phyloP scores from a whole-genome alignment of 2,797 vertebrate species.

The Gadopsis marmoratus region DNA sequence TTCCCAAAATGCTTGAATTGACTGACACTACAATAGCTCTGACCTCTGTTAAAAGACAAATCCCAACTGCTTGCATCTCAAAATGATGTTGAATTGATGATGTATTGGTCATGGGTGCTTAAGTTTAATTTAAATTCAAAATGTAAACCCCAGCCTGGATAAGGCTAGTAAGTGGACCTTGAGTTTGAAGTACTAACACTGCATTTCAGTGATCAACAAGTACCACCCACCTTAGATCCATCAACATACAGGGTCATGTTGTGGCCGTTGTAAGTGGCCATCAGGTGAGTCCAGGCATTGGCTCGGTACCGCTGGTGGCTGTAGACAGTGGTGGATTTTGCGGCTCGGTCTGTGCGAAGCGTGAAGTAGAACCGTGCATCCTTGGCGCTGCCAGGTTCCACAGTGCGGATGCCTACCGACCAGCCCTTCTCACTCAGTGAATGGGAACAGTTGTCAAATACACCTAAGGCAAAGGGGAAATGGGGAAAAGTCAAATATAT shows the following conservation, averaged over 20 bases:
- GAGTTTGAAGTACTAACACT: not conserved
- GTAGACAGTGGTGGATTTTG: constrained; percentile 85
- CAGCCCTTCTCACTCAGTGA: constrained; percentile 92
- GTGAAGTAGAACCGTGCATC: constrained; percentile 95
- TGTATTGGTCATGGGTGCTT: not conserved
- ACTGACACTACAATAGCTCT: not conserved
- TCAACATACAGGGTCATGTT: constrained; percentile 92
- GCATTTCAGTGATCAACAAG: not conserved
- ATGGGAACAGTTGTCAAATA: constrained; percentile 97
- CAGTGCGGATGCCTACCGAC: constrained; percentile 91
- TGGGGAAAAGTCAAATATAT: not conserved
- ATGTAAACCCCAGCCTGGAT: not conserved
- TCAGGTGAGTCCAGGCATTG: constrained; percentile 90
- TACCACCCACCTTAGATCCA: constrained; percentile 85
- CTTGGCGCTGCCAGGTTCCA: constrained; percentile 83
- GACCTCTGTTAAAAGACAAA: not conserved
- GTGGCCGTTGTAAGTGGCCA: constrained; percentile 89
- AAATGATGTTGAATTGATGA: not conserved
- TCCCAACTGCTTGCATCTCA: constrained; percentile 3
- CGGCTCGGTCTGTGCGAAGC: constrained; percentile 91
- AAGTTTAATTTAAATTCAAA: not conserved
- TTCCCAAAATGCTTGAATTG: not conserved
- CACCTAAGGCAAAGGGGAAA: constrained; percentile 79
- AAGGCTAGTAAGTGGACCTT: not conserved
- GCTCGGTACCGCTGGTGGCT: constrained; percentile 87